phyloP scores from a whole-genome alignment of 2,113 vertebrate genomes.

The Brienomyrus brachyistius region DNA sequence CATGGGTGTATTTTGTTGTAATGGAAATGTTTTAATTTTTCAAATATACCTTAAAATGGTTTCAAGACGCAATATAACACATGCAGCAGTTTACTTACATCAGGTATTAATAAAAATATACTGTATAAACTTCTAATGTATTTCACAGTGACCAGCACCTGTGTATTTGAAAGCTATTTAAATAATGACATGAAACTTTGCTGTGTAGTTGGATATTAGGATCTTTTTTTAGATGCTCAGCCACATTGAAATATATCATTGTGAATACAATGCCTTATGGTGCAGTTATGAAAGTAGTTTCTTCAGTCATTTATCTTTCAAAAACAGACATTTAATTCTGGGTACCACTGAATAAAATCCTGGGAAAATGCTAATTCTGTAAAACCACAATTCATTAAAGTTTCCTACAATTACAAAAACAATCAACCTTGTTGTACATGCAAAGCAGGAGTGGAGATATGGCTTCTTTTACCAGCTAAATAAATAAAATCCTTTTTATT shows the following conservation, averaged over 20 bases:
- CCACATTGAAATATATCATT: background rate
- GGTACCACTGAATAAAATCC: background rate
- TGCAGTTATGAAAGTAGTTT: background rate
- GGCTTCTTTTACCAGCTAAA: background rate
- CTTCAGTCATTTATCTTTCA: background rate
- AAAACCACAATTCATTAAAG: background rate
- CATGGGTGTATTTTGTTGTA: background rate
- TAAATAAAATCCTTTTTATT: background rate
- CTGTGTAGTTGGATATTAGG: background rate
- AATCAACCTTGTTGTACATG: background rate
- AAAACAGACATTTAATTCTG: background rate
- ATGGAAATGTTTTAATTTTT: background rate
- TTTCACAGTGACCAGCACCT: background rate
- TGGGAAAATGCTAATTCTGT: background rate
- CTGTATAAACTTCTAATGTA: background rate
- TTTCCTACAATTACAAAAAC: background rate
- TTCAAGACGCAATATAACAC: background rate
- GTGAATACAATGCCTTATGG: background rate
- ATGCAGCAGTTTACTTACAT: background rate
- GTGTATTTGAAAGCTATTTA: background rate
- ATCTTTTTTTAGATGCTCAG: background rate
- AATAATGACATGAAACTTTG: background rate
- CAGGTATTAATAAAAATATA: background rate
- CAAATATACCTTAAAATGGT: background rate
- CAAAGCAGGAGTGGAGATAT: background rate